Conservation (phyloP, 1,140 invertebrate species). For the Aphelenchoides fujianensis region DNA sequence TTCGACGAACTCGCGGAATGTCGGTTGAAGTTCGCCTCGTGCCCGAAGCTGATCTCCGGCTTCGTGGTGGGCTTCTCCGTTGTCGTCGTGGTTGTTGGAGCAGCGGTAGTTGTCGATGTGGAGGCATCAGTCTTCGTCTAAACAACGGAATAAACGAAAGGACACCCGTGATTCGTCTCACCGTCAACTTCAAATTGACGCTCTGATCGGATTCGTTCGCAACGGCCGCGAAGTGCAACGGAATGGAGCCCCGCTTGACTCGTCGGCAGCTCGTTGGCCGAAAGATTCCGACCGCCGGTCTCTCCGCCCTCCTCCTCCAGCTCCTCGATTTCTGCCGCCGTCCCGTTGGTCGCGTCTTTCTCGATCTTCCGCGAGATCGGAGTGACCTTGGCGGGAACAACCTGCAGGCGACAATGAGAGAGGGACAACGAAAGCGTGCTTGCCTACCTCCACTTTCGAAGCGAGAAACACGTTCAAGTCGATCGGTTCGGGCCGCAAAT, state of each 20-base stretch:
- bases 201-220: not conserved
- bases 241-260: constrained; percentile 9
- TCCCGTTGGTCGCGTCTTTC: constrained; percentile 8
- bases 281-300: not conserved
- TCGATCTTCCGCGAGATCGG: not conserved
- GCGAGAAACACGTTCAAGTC: constrained; percentile 49
- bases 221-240: constrained; percentile 15
- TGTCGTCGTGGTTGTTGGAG: no score
- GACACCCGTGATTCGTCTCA: no score
- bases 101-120: no score
- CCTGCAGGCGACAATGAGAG: constrained; percentile 24
- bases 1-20: not conserved
- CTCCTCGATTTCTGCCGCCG: constrained; percentile 28
- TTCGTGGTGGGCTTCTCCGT: no score
- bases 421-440: constrained; percentile 18
- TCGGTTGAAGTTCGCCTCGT: not conserved
- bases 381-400: constrained; percentile 22
- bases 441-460: constrained; percentile 30
- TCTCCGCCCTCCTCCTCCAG: constrained; percentile 12
- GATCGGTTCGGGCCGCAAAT: constrained; percentile 43
- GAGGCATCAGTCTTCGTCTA: no score
- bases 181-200: constrained; percentile 15
- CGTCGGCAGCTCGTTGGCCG: constrained; percentile 7
- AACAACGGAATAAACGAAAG: no score
- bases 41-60: no score